A percentile compares a stretch with the other conserved stretches of the same genome.
Conservation (phyloP, 2,888 invertebrate genomes). For the Lithodes maja region DNA sequence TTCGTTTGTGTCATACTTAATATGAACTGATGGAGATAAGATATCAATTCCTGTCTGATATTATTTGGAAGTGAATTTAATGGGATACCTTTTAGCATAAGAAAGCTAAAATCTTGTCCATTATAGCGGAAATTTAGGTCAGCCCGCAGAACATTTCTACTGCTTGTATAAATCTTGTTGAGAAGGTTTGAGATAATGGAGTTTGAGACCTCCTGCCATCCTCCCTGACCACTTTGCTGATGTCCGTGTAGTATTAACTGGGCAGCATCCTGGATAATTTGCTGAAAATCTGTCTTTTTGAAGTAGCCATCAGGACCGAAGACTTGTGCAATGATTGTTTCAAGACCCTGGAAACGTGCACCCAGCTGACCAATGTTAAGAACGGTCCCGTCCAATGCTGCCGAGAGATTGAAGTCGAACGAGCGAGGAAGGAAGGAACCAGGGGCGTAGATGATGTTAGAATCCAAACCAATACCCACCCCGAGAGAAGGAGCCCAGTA, state of each 20-base stretch:
- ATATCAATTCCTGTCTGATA: neutral
- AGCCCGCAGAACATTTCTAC: neutral
- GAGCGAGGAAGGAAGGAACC: slow-evolving; percentile 61
- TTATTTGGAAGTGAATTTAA: neutral
- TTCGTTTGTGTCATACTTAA: slow-evolving; percentile 21
- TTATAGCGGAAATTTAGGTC: slow-evolving; percentile 37
- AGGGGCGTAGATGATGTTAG: slow-evolving; percentile 55
- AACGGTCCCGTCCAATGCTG: slow-evolving; percentile 41
- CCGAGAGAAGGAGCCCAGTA: slow-evolving; percentile 50
- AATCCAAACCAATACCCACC: slow-evolving; percentile 52
- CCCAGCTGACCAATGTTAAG: slow-evolving; percentile 60
- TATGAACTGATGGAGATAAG: slow-evolving; percentile 10
- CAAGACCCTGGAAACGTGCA: slow-evolving; percentile 52
- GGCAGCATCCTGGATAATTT: slow-evolving; percentile 33
- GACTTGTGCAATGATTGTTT: slow-evolving; percentile 39
- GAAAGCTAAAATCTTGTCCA: slow-evolving; percentile 54
- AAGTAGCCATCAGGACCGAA: slow-evolving; percentile 61
- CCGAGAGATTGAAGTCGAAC: slow-evolving; percentile 48
- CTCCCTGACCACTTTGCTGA: neutral
- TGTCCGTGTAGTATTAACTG: slow-evolving; percentile 6
- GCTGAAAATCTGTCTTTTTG: neutral
- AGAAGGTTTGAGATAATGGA: slow-evolving; percentile 45
- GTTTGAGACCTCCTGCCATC: neutral
- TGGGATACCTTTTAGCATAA: slow-evolving; percentile 7
- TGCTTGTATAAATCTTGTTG: slow-evolving; percentile 30